These are phyloP conservation scores for Sesamia nonagrioides DNA, from an alignment of 1,140 invertebrate species.

Conservation along the genomic window DNA sequence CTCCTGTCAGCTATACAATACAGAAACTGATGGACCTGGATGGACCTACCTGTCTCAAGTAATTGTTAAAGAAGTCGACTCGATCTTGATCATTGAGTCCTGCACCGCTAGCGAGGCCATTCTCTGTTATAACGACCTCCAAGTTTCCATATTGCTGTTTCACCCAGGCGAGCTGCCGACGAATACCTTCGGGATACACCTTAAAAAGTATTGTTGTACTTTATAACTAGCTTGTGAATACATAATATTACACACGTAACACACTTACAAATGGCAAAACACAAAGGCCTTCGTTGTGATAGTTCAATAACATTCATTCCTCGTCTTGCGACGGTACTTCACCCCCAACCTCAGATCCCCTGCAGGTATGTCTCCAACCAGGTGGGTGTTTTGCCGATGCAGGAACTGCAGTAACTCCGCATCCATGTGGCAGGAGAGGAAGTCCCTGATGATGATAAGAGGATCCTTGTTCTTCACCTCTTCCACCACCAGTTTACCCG, in stretches of 20 bases:
- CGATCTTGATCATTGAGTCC: conserved; percentile 13
- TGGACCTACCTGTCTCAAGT: conserved; percentile 24
- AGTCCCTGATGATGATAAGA: too few species aligned
- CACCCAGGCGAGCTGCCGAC: conserved; percentile 10
- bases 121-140: conserved; percentile 90
- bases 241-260: too few species aligned
- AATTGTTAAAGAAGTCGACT: conserved; percentile 1
- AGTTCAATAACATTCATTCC: too few species aligned
- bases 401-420: not conserved
- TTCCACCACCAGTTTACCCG: too few species aligned
- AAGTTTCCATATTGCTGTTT: conserved; percentile 89
- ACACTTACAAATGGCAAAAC: too few species aligned
- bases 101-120: conserved; percentile 87
- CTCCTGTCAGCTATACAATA: not conserved
- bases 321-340: too few species aligned
- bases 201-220: conserved; percentile 22
- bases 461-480: too few species aligned
- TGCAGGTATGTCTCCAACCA: too few species aligned
- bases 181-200: conserved; percentile 56
- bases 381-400: too few species aligned
- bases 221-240: not conserved
- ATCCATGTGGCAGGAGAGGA: not conserved
- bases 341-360: too few species aligned
- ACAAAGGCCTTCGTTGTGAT: too few species aligned
- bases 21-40: too few species aligned